Base-by-base conservation (phyloP, 2,888 invertebrate genomes). In the Eupithecia exiguata region DNA sequence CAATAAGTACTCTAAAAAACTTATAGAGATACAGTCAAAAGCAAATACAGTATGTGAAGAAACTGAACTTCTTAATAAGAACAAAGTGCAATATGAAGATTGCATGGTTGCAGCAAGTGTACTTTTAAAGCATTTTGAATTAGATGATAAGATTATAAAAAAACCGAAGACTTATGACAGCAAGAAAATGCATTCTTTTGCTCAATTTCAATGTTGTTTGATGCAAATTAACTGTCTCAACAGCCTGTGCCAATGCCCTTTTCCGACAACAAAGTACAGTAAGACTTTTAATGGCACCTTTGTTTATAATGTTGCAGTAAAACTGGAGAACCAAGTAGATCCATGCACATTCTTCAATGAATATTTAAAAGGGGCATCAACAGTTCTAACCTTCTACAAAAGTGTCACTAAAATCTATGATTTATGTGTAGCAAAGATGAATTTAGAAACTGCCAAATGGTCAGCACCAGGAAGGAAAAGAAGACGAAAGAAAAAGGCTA, bases 201-300 rank as follows among this genome's bases (percentile, higher is more conserved):
- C 96, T 2, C 95, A 96, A 84, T 96, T 96, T 84, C 97, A 97
- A 85, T 95, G 95, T 88, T 95, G 95, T 82, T 85, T 96, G 53
- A 89, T 92, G 14, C 95, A 96, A 80, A 88, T 95, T 3, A 95
- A 95, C 80, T 90, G 95, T 81, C 88, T 98, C 14, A 97, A 97
- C 90, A 92, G 91, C 1, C 84, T 97, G 58, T 94, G 97, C 69
- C 92, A 95, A 73, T 92, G 89, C 74, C 96, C 96, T 0, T 96
- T 96, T 83, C 84, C 92, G 49, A 88, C 91, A 78, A 95, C 95
- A 61, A 89, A 93, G 53, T 94, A 96, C 83, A 95, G 95, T n/a
- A 95, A 96, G 81, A 92, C 96, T 77, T 97, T 95, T 80, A 96
- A 97, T 88, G 97, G 97, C 0, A 96, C 97, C 0, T 96, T 97